Percentiles rank a stretch among this genome's conserved stretches.
Evolutionary conservation across 2,888 invertebrate species (phyloP).

Genomic region (Clunio marinus): DNA sequence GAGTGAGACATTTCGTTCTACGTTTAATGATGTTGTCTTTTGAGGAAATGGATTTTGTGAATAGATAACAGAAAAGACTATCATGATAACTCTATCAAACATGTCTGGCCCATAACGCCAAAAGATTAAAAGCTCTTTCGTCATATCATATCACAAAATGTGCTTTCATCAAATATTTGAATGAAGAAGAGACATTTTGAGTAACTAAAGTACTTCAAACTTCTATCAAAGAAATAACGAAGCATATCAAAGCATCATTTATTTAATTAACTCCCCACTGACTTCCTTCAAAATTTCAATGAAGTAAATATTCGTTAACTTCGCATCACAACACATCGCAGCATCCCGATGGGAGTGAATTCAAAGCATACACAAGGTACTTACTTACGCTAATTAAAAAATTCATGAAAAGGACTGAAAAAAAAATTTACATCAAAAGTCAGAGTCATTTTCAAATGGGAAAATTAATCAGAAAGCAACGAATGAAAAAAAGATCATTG

Average conservation of each 20-base stretch:
- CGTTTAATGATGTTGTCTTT: constrained; percentile 28
- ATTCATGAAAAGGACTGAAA: not conserved
- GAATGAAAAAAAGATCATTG: not conserved
- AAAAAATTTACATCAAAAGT: constrained; percentile 10
- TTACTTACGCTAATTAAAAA: constrained; percentile 31
- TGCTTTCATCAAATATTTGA: constrained; percentile 18
- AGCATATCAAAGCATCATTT: constrained; percentile 31
- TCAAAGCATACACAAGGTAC: not conserved
- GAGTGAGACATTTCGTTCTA: not conserved
- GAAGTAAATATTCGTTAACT: too few species aligned
- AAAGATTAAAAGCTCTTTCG: constrained; percentile 14
- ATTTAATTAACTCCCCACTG: constrained; percentile 33
- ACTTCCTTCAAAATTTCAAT: too few species aligned
- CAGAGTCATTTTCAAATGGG: constrained; percentile 17
- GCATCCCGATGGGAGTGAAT: constrained; percentile 3
- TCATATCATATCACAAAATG: not conserved
- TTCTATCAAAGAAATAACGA: not conserved
- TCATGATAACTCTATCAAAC: constrained; percentile 18
- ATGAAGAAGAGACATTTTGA: not conserved
- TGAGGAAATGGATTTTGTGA: not conserved
- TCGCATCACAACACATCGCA: not conserved
- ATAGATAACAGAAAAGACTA: constrained; percentile 13
- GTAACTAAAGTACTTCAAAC: constrained; percentile 1
- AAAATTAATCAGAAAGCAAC: constrained; percentile 13
- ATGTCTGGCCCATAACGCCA: not conserved